Conservation (phyloP, 2,888 invertebrate genomes). For the Theodoxus fluviatilis region DNA sequence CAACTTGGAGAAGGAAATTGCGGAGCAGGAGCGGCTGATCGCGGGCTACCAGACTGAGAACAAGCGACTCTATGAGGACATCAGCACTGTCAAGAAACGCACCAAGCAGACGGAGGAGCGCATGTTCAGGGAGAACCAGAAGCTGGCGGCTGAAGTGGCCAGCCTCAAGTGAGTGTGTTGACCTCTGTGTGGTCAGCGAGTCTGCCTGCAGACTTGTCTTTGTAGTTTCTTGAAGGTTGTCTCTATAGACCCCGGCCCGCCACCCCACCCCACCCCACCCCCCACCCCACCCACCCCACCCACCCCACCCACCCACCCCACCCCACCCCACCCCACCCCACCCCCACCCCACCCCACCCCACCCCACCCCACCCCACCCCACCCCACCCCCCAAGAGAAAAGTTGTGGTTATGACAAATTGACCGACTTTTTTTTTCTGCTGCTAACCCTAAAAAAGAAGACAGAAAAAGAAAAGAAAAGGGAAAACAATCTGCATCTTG, state of each 20-base stretch:
- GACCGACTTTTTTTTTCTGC: not conserved
- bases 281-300: too few relatives aligned
- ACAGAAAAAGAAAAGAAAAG: too few relatives aligned
- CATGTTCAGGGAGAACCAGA: constrained; percentile 63
- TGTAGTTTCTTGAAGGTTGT: not conserved
- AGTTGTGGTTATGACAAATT: not conserved
- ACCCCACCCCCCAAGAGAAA: too few relatives aligned
- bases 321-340: too few relatives aligned
- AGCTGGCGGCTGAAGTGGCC: constrained; percentile 50
- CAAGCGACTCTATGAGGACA: constrained; percentile 59
- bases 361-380: too few relatives aligned
- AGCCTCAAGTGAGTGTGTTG: constrained; percentile 48
- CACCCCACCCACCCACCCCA: too few relatives aligned
- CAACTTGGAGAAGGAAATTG: constrained; percentile 54
- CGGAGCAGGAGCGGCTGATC: constrained; percentile 60
- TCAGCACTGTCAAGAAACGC: constrained; percentile 52
- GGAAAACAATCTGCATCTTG: not conserved
- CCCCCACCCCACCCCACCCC: too few relatives aligned
- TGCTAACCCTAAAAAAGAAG: too few relatives aligned
- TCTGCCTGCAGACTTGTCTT: not conserved
- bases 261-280: too few relatives aligned
- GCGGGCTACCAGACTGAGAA: constrained; percentile 63
- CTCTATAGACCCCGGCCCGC: too few relatives aligned
- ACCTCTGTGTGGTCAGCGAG: not conserved
- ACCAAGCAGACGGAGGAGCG: constrained; percentile 57